These are phyloP conservation scores for Setipinna tenuifilis DNA, from an alignment of 2,797 vertebrate genomes.

Conservation along the genomic window DNA sequence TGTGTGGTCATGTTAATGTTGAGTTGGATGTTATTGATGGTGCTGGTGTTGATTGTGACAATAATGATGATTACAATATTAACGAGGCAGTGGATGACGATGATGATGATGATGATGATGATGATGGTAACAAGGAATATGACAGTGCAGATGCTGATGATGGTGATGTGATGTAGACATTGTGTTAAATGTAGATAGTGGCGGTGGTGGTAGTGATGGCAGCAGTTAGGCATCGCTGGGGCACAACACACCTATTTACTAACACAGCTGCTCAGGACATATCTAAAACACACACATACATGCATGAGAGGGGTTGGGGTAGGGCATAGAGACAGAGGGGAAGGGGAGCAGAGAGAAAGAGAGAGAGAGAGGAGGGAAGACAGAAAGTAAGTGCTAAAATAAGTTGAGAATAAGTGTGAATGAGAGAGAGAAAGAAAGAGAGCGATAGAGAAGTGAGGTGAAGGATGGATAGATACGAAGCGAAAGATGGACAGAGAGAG, in stretches of 20 bases:
- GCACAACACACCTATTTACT: conserved; percentile 50
- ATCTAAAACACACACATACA: too few relatives aligned
- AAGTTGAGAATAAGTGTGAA: background rate
- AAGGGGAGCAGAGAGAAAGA: background rate
- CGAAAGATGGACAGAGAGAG: background rate
- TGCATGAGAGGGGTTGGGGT: background rate
- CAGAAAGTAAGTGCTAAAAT: background rate
- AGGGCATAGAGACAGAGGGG: conserved; percentile 27
- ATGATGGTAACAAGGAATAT: too few relatives aligned
- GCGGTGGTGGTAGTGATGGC: background rate
- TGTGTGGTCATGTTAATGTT: too few relatives aligned
- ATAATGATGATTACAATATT: too few relatives aligned
- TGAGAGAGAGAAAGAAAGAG: background rate
- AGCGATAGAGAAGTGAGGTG: conserved; percentile 32
- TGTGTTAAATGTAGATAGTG: background rate
- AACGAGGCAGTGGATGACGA: too few relatives aligned
- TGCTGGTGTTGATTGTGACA: too few relatives aligned
- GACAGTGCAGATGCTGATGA: background rate
- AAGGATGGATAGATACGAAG: conserved; percentile 41
- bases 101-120: too few relatives aligned
- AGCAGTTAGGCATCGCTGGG: background rate
- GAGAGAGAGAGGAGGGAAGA: background rate
- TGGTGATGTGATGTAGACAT: background rate
- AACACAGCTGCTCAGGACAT: too few relatives aligned
- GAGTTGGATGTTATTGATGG: too few relatives aligned